A percentile compares a stretch with the other conserved stretches of the same genome.
These are phyloP conservation scores for Oncorhynchus masou DNA, from an alignment of 2,113 vertebrate species.

Conservation along the genomic window DNA sequence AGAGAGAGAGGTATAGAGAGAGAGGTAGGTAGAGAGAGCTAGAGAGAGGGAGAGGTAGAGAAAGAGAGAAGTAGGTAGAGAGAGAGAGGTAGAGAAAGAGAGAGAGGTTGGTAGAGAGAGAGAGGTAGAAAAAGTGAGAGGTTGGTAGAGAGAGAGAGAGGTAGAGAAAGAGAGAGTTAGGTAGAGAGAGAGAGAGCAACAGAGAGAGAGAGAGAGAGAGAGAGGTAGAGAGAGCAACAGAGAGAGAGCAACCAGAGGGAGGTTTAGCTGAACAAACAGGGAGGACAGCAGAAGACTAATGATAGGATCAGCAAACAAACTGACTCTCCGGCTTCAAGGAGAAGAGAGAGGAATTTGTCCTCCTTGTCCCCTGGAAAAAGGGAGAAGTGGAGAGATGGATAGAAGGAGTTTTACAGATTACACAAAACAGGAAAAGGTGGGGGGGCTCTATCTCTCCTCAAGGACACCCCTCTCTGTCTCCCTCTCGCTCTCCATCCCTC, in stretches of 20 bases:
- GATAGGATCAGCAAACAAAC: conserved; percentile 72
- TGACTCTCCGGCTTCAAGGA: not conserved
- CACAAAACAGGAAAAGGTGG: not conserved
- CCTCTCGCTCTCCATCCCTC: not conserved
- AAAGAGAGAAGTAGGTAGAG: too few relatives aligned
- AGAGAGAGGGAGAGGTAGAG: too few relatives aligned
- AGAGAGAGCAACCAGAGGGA: conserved; percentile 53
- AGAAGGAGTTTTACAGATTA: not conserved
- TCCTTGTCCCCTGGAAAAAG: not conserved
- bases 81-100: not conserved
- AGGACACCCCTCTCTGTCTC: conserved; percentile 9
- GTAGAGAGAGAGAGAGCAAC: too few relatives aligned
- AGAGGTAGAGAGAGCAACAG: conserved; percentile 7
- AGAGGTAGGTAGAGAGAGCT: too few relatives aligned
- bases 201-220: not conserved
- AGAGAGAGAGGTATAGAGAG: too few relatives aligned
- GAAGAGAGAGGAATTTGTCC: not conserved
- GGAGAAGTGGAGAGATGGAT: not conserved
- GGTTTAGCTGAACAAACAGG: conserved; percentile 81
- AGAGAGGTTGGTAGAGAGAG: conserved; percentile 11
- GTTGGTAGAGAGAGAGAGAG: not conserved
- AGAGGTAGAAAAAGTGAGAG: not conserved
- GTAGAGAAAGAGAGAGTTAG: not conserved
- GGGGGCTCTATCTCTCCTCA: conserved; percentile 35
- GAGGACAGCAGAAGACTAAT: conserved; percentile 88